A percentile compares a stretch with the other conserved stretches of the same genome.
Evolutionary conservation across 2,888 invertebrate species (phyloP).

Genomic region (Thysanoteuthis rhombus): DNA sequence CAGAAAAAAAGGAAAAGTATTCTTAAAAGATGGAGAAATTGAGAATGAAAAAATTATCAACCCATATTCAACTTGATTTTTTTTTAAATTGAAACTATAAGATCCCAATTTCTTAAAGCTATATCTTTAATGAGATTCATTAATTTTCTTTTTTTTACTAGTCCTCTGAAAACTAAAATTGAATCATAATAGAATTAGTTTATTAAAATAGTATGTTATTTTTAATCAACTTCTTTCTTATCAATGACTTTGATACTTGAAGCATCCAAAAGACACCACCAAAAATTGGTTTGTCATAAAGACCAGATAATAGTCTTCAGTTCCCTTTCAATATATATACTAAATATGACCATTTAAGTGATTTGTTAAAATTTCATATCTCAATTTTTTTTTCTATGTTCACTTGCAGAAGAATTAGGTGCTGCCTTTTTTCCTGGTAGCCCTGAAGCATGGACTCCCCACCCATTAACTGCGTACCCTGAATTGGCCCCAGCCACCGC

Average conservation of each 20-base stretch:
- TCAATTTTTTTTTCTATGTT: constrained; percentile 36
- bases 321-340: neutral
- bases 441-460: constrained; percentile 88
- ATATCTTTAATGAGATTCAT: too few species aligned
- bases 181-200: neutral
- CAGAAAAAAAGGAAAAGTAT: neutral
- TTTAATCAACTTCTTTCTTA: neutral
- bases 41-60: neutral
- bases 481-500: constrained; percentile 80
- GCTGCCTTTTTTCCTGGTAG: constrained; percentile 92
- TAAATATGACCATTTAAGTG: neutral
- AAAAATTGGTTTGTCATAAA: too few species aligned
- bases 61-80: neutral
- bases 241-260: neutral
- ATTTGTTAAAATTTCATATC: constrained; percentile 33
- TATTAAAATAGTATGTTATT: neutral
- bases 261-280: neutral
- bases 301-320: neutral
- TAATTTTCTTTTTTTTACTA: neutral
- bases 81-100: neutral
- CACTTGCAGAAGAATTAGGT: constrained; percentile 79
- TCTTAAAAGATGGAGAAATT: neutral
- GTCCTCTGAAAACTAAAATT: neutral
- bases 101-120: too few species aligned
- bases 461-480: constrained; percentile 74